These are phyloP conservation scores for Lophius americanus DNA, from an alignment of 2,797 vertebrate species.

Conservation along the genomic window DNA sequence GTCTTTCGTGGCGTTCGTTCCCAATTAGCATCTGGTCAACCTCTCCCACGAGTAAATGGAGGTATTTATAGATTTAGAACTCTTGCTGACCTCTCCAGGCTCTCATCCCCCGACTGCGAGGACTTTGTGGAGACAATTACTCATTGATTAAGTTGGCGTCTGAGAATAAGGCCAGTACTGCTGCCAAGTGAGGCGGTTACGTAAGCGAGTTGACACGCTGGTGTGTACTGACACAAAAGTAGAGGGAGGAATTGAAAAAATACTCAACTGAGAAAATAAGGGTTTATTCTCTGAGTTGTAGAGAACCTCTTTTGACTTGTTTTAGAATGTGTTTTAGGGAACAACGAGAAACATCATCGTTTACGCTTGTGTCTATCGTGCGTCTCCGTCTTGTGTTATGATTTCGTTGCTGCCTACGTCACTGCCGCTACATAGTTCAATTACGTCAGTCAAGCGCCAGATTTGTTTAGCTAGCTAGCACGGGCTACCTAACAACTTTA, in stretches of 20 bases:
- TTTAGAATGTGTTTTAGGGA: too few species aligned
- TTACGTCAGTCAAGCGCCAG: too few species aligned
- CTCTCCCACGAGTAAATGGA: conserved; percentile 27
- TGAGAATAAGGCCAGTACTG: conserved; percentile 48
- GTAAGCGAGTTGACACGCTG: conserved; percentile 41
- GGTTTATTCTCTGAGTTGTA: conserved; percentile 20
- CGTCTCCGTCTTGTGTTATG: too few species aligned
- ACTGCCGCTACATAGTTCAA: too few species aligned
- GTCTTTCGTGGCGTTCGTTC: conserved; percentile 34
- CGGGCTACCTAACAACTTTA: too few species aligned
- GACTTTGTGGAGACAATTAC: conserved; percentile 54
- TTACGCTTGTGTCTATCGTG: too few species aligned
- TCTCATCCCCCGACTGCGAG: conserved; percentile 43
- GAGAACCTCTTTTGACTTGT: too few species aligned
- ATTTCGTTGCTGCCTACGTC: too few species aligned
- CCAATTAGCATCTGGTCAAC: conserved; percentile 19
- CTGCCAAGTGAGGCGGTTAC: conserved; percentile 58
- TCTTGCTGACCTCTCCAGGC: conserved; percentile 49
- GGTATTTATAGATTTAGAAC: conserved; percentile 54
- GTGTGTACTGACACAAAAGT: conserved; percentile 9
- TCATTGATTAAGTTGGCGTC: conserved; percentile 60
- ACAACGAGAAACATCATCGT: too few species aligned
- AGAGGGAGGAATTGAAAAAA: conserved; percentile 18
- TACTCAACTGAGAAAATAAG: conserved; percentile 22
- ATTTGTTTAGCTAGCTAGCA: too few species aligned